These are phyloP conservation scores for Hipparchia semele DNA, from an alignment of 2,888 invertebrate species.

Conservation along the genomic window DNA sequence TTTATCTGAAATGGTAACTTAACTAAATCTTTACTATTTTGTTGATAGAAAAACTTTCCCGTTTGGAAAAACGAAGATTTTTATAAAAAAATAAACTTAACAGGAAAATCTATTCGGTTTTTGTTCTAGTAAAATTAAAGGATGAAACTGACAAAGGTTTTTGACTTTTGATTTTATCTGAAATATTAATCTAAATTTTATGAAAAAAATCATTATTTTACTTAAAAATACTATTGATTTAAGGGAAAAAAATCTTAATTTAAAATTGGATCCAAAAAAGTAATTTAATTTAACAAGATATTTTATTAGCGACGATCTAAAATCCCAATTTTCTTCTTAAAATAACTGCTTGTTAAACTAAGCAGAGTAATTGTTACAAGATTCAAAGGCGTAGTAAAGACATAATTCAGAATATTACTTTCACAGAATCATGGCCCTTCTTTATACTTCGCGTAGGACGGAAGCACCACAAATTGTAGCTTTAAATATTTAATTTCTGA, in stretches of 20 bases:
- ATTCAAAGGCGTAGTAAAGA: conserved; percentile 74
- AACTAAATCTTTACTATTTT: conserved; percentile 11
- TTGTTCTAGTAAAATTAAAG: background rate
- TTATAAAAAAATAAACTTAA: background rate
- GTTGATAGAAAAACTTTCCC: conserved; percentile 1
- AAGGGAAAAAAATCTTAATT: no score
- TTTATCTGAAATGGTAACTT: conserved; percentile 49
- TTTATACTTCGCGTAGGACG: conserved; percentile 65
- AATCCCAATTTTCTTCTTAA: conserved; percentile 68
- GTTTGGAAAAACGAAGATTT: background rate
- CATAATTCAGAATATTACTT: conserved; percentile 76
- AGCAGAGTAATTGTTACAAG: conserved; percentile 75
- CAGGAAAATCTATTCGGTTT: background rate
- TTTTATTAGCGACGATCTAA: conserved; percentile 56
- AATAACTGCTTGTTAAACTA: conserved; percentile 74
- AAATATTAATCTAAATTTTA: background rate
- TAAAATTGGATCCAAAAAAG: background rate
- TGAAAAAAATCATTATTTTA: no score
- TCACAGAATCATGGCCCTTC: conserved; percentile 65
- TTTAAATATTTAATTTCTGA: conserved; percentile 74
- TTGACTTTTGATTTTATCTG: background rate
- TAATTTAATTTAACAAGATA: background rate
- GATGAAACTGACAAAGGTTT: background rate
- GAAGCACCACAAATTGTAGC: conserved; percentile 74
- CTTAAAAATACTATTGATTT: no score